phyloP scores from a whole-genome alignment of 2,113 vertebrate genomes.

The Oceanodroma tethys region DNA sequence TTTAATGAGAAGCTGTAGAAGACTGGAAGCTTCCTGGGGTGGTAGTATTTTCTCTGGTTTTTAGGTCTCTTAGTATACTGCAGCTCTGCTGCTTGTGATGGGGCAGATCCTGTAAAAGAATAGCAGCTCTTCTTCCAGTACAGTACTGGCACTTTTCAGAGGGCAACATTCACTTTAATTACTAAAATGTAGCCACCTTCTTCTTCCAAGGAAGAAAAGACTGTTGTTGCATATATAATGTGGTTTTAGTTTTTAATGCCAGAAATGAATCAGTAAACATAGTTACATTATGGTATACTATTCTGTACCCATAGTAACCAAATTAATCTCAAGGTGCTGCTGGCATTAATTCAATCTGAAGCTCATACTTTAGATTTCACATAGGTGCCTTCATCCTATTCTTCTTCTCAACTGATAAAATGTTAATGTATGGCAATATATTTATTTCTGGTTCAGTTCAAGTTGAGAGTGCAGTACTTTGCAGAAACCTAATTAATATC shows the following conservation, averaged over 20 bases:
- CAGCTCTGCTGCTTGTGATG: not conserved
- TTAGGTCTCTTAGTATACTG: not conserved
- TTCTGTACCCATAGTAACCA: constrained; percentile 72
- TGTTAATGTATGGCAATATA: constrained; percentile 75
- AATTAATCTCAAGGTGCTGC: constrained; percentile 74
- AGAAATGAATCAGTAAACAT: constrained; percentile 74
- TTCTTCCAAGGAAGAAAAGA: constrained; percentile 60
- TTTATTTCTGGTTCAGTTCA: constrained; percentile 77
- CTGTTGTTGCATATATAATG: constrained; percentile 67
- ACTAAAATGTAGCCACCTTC: constrained; percentile 56
- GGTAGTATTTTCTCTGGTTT: not conserved
- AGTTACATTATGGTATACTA: constrained; percentile 66
- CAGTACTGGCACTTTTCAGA: constrained; percentile 50
- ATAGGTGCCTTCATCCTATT: constrained; percentile 69
- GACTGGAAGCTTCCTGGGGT: not conserved
- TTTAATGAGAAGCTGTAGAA: not conserved
- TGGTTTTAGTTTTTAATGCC: constrained; percentile 67
- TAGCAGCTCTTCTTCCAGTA: not conserved
- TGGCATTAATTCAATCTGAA: constrained; percentile 72
- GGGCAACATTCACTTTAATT: constrained; percentile 61
- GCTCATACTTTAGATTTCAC: constrained; percentile 67
- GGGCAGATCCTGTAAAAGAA: not conserved
- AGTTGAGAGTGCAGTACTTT: constrained; percentile 66
- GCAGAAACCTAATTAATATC: constrained; percentile 76
- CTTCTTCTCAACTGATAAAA: constrained; percentile 72